These are phyloP conservation scores for Riparia riparia DNA, from an alignment of 2,113 vertebrate species.

Conservation along the genomic window DNA sequence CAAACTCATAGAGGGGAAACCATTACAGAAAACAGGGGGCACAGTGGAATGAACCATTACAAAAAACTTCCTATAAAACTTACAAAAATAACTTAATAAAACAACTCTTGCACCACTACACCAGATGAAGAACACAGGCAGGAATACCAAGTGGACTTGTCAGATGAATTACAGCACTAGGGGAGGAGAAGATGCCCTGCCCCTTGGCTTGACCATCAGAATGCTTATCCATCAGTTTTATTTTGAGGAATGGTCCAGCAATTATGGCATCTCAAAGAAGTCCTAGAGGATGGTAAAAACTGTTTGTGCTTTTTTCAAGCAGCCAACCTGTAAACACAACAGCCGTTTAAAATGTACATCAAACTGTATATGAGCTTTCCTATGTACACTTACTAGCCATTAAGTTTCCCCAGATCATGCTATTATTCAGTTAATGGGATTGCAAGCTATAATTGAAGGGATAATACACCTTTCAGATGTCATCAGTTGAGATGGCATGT, in stretches of 20 bases:
- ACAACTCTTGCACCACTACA: too few species aligned
- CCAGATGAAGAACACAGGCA: background rate
- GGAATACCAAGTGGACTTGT: background rate
- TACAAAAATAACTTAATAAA: too few species aligned
- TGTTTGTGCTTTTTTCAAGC: background rate
- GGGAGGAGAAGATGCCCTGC: background rate
- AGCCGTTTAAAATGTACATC: background rate
- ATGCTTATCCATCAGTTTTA: background rate
- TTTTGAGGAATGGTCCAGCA: background rate
- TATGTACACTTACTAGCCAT: background rate
- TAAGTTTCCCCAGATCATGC: background rate
- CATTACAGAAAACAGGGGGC: too few species aligned
- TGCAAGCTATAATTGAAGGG: background rate
- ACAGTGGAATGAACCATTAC: too few species aligned
- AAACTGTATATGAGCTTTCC: background rate
- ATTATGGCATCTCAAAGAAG: background rate
- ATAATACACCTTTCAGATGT: background rate
- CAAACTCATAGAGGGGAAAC: too few species aligned
- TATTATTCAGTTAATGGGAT: conserved; percentile 20
- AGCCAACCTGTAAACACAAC: background rate
- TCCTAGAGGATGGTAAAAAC: background rate
- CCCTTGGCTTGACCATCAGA: background rate
- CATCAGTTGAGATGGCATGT: background rate
- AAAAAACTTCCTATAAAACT: too few species aligned
- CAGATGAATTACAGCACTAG: background rate